These are phyloP conservation scores for Python bivittatus DNA, from an alignment of 2,113 vertebrate genomes.

Conservation along the genomic window DNA sequence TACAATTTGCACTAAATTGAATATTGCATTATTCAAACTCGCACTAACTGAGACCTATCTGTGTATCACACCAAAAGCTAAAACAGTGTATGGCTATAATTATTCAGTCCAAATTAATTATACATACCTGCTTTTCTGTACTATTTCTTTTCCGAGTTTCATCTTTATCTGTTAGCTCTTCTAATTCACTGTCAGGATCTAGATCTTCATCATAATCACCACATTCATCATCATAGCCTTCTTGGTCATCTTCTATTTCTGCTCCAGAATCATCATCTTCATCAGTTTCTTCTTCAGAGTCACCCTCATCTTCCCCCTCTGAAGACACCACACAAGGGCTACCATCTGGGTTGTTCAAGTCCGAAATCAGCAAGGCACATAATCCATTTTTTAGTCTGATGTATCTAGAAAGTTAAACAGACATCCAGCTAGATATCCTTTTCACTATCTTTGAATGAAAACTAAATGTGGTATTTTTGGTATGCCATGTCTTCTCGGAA, in stretches of 20 bases:
- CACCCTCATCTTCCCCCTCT: slow-evolving; percentile 70
- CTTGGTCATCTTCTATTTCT: slow-evolving; percentile 80
- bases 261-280: slow-evolving; percentile 83
- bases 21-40: background rate
- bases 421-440: background rate
- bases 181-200: slow-evolving; percentile 74
- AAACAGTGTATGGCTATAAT: background rate
- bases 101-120: slow-evolving; percentile 31
- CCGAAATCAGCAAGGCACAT: slow-evolving; percentile 90
- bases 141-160: slow-evolving; percentile 77
- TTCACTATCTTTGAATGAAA: background rate
- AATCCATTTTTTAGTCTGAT: slow-evolving; percentile 89
- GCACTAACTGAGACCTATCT: background rate
- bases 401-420: slow-evolving; percentile 75
- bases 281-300: slow-evolving; percentile 70
- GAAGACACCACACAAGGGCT: slow-evolving; percentile 62
- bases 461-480: background rate
- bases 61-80: background rate
- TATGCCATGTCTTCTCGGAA: background rate
- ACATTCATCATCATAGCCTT: slow-evolving; percentile 79
- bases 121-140: slow-evolving; percentile 89
- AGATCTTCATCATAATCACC: slow-evolving; percentile 80
- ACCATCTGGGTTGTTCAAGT: slow-evolving; percentile 78
- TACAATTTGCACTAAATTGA: background rate
- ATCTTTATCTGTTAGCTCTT: slow-evolving; percentile 72